Conservation (phyloP, 1,140 invertebrate genomes). For the Chionoecetes opilio region DNA sequence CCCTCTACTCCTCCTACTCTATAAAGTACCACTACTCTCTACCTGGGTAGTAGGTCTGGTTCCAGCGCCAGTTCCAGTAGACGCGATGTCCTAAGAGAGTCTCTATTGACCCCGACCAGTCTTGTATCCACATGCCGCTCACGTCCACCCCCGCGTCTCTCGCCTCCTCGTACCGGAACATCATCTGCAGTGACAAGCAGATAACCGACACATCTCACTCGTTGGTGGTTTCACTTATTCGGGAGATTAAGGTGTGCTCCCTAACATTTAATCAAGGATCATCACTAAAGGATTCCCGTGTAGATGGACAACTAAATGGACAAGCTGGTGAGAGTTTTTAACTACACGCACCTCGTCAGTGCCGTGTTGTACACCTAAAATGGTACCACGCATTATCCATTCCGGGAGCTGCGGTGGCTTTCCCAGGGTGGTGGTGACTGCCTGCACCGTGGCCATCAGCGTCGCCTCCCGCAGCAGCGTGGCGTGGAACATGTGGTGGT, state of each 20-base stretch:
- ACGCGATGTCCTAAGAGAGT: slow-evolving; percentile 84
- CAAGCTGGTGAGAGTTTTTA: too few species aligned
- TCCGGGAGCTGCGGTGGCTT: slow-evolving; percentile 82
- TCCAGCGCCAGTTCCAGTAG: slow-evolving; percentile 85
- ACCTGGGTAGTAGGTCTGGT: slow-evolving; percentile 83
- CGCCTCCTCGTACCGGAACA: slow-evolving; percentile 82
- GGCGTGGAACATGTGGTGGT: slow-evolving; percentile 77
- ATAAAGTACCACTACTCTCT: too few species aligned
- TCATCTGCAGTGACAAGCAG: slow-evolving; percentile 81
- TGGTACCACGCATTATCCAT: slow-evolving; percentile 83
- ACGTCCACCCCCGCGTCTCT: slow-evolving; percentile 82
- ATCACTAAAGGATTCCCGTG: too few species aligned
- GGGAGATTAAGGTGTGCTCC: too few species aligned
- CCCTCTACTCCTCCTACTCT: too few species aligned
- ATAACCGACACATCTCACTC: too few species aligned
- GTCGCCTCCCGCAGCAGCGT: slow-evolving; percentile 77
- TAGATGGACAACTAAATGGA: too few species aligned
- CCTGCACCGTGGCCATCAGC: slow-evolving; percentile 81
- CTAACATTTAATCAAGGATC: too few species aligned
- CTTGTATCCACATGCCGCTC: slow-evolving; percentile 84
- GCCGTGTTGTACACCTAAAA: slow-evolving; percentile 83
- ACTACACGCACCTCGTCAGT: slow-evolving; percentile 72
- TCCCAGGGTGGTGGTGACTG: slow-evolving; percentile 78
- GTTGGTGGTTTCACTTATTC: too few species aligned
- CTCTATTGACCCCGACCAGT: slow-evolving; percentile 84